Evolutionary conservation across 2,888 invertebrate species (phyloP), one percentile per base, ranked within the genome.

Genomic region (Lepidocyrtinus sp.): DNA sequence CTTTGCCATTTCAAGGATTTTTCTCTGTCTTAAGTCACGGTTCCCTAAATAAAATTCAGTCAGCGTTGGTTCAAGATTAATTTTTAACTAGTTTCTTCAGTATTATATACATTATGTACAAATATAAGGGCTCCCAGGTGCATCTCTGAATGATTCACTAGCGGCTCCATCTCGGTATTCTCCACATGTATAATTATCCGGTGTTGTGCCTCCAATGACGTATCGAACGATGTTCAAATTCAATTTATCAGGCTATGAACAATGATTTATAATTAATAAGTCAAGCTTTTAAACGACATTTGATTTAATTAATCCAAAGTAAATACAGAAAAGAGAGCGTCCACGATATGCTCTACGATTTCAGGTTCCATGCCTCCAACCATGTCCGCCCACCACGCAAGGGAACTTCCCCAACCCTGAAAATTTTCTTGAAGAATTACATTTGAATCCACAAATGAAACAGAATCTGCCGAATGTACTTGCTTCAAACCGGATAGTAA

Each of bases 371-470:
- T 83, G 7, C 76, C 83, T n/a, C 86, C 86, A 0, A 86, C 71
- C 75, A 85, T 36, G 36, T 86, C 86, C 7, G 83, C 83, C 82
- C 84, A 86, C 86, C 86, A 86, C 1, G 84, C 83, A 7, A 86
- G 27, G 0, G 84, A 84, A 0, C 85, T 86, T 1, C 86, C 86
- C 86, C 85, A 86, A 59, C 85, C 85, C 70, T 84, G 78, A 36
- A 78, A 86, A 3, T 79, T 24, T 12, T 81, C 62, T 19, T 83
- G 82, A 7, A 75, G 75, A 15, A 71, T 50, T 1, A 75, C 68
- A 17, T 75, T 62, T 0, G 85, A 84, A 63, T 84, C 81, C 22
- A 85, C 68, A 27, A 84, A 84, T 19, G 68, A 63, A n/a, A n/a
- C n/a, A n/a, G n/a, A n/a, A n/a, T n/a, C n/a, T n/a, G n/a, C n/a